Base-by-base conservation (phyloP, 2,113 vertebrate species). In the Lipophrys pholis region DNA sequence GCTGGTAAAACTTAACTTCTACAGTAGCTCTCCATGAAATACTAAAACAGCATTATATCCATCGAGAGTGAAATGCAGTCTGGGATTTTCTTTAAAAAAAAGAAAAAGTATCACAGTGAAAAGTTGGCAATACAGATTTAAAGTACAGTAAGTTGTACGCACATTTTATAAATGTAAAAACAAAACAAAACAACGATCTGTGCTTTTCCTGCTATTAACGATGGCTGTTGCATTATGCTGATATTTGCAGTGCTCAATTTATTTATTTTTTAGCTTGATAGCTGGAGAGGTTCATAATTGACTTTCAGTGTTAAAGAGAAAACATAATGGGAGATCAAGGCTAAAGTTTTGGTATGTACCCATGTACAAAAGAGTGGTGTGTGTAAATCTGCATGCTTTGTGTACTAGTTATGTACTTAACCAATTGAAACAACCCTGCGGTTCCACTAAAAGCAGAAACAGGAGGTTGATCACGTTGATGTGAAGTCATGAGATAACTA, bases 401-500 rank as follows among this genome's bases (percentile, higher is more conserved):
- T 46, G 45, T n/a, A 42, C 41, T 42, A 1, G 12, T 14, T 6
- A 15, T 43, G 1, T 76, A 12, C 21, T 10, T 55, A 10, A 63
- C 35, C 14, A 12, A 45, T 45, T 45, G 12, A 45, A 12, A 12
- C 42, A 1, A 12, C 42, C 1, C 10, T 8, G 5, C 10, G 10
- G 49, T 5, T 10, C 16, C 15, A 17, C 8, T 35, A 15, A 12
- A 35, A 0, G 40, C 3, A 16, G 16, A 8, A 61, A 61, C 45
- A 40, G 51, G 45, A 16, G 6, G 49, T 52, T 60, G 7, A 49
- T 45, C 48, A 17, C 7, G 10, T 30, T 52, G n/a, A n/a, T n/a
- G 81, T 53, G 39, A 75, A 76, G 16, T 42, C 7, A 61, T 49
- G 45, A 48, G 12, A 42, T 36, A 14, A 43, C n/a, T 30, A 30